Base-by-base conservation (phyloP, 2,797 vertebrate species). In the Pogoniulus pusillus region DNA sequence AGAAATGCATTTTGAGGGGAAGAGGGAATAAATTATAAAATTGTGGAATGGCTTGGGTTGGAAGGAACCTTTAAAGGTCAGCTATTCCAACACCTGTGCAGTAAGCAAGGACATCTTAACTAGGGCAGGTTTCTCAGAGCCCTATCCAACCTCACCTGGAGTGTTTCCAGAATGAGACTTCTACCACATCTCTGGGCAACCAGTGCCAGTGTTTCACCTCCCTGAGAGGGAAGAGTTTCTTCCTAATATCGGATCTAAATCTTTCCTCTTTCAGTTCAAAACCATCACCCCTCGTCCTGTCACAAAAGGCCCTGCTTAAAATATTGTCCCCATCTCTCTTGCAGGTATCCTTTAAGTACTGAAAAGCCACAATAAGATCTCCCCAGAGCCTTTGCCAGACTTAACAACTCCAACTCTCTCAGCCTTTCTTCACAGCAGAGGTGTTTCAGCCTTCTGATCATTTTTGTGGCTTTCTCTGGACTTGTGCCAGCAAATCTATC, bases 1-100 rank as follows among this genome's bases (percentile, higher is more conserved):
- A 7, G 1, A 82, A 73, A 10, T 39, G 12, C 3, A 2, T 43
- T 57, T n/a, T 4, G 7, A 7, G 1, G 3, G 9, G 3, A 3
- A 16, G 19, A 4, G 20, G 3, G 23, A 29, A 15, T 26, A 37
- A 27, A 30, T 49, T 24, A 32, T 11, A 45, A 20, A 15, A 63
- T 32, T 23, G 23, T 22, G 47, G n/a, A 65, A 30, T 30, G 43
- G 20, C 23, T 47, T 47, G 63, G 10, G 20, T 32, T 20, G 63
- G 63, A 32, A 32, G 20, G 29, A 16, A 45, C 30, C 29, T 43
- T 43, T 65, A 23, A 26, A 65, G 63, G 15, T 30, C 30, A 22
- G 24, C 41, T 47, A 16, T 9, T 11, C 20, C 30, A 45, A 43
- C 20, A 5, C 29, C 14, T 11, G 30, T 65, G 30, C 41, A 45